phyloP scores from a whole-genome alignment of 1,140 invertebrate species.

The Scaptomyza graminum region DNA sequence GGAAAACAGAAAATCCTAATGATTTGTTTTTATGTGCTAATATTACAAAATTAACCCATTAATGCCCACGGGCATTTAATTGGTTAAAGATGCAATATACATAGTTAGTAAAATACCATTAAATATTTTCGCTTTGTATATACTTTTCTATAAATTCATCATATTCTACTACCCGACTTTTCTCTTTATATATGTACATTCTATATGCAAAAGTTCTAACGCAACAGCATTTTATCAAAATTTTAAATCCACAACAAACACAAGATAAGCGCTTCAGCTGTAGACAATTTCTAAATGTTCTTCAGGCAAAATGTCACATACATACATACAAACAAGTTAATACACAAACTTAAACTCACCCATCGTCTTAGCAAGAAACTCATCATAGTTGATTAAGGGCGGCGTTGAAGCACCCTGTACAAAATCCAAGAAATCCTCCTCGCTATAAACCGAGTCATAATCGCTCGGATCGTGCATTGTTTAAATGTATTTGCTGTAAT shows the following conservation, averaged over 20 bases:
- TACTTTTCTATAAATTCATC: too few species aligned
- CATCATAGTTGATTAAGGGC: constrained; percentile 67
- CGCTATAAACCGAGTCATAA: constrained; percentile 69
- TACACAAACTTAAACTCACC: constrained; percentile 40
- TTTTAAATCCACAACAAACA: constrained; percentile 64
- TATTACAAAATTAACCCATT: too few species aligned
- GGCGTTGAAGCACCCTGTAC: constrained; percentile 56
- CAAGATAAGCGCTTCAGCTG: constrained; percentile 63
- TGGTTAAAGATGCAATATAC: too few species aligned
- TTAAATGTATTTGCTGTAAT: neutral
- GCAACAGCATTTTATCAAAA: constrained; percentile 65
- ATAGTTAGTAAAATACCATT: too few species aligned
- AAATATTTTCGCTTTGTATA: too few species aligned
- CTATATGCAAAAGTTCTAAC: constrained; percentile 47
- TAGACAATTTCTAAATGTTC: constrained; percentile 13
- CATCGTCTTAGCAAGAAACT: constrained; percentile 68
- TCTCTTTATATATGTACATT: constrained; percentile 6
- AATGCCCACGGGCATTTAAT: too few species aligned
- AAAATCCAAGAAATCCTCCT: constrained; percentile 54
- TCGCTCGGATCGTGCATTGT: constrained; percentile 67
- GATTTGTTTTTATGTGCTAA: too few species aligned
- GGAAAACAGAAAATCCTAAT: constrained; percentile 25
- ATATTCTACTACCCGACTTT: neutral
- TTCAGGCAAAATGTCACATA: neutral
- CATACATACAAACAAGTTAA: neutral